Base-by-base conservation (phyloP, 2,797 vertebrate genomes). In the Lepus oiostolus region DNA sequence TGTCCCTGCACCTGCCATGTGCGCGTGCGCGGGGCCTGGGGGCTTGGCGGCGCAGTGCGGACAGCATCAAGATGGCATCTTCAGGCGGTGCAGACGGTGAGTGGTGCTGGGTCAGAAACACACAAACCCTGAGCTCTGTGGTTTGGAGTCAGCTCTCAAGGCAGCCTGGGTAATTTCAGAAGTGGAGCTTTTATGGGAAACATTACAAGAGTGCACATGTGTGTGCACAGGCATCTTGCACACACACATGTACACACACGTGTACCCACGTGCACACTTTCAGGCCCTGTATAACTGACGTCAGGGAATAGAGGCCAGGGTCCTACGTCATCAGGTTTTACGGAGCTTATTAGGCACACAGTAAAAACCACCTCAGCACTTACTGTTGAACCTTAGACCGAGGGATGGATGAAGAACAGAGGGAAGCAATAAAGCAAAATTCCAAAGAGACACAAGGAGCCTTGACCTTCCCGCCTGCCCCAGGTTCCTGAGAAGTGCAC, bases 101-200 rank as follows among this genome's bases (percentile, higher is more conserved):
- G 85, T n/a, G 65, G 63, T 93, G 95, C 84, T 94, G 3, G 1
- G 42, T 38, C 47, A 82, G 85, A 70, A 90, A 95, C 35, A 92
- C 10, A 92, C 12, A 85, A 90, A 67, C 47, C 19, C 89, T 42
- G 88, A 97, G 76, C 30, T 58, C 85, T 50, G 88, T 67, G 96
- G 54, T 88, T 96, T 21, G 94, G 95, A 97, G 79, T 79, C 32
- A 91, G 77, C 26, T 38, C 60, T 95, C 76, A 79, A 83, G 85
- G 60, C 5, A 96, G 60, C 26, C 52, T 82, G 50, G 90, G 81
- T 62, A 72, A 93, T 88, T 92, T 65, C 84, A 91, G 95, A 97
- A 84, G n/a, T 75, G 67, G 87, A 91, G 81, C 10, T 91, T 96
- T 91, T 24, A 54, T 0, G 0, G 81, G 32, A 75, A 95, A 95